Base-by-base conservation (phyloP, 2,797 vertebrate species). In the Cirrhinus mrigala region DNA sequence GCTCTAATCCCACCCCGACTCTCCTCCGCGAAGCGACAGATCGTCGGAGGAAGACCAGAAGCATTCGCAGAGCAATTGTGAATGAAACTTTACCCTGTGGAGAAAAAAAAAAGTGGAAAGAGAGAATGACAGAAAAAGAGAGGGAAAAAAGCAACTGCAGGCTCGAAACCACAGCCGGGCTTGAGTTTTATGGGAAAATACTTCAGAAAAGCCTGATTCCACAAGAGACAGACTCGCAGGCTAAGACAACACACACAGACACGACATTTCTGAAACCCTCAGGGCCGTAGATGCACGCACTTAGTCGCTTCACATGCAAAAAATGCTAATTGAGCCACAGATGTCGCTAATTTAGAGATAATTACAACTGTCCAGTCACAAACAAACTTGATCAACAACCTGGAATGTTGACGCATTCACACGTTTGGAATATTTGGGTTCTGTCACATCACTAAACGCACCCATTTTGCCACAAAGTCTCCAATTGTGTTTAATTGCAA, bases 111-210 rank as follows among this genome's bases (percentile, higher is more conserved):
- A 64, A 89, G 58, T 8, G 48, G 75, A 85, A 62, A 70, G 75
- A 75, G 46, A 83, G 83, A 83, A 85, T 60, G 81, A 70, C 58
- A 83, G 33, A 83, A 52, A 87, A 71, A 84, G 27, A 80, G 37
- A 69, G 46, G 80, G 40, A 83, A 50, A 83, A 73, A 37, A 73
- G 56, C 81, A 87, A 84, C 69, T 66, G 60, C 87, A 81, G 68
- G 71, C 83, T 84, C 71, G 18, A 79, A 86, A 91, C 91, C 92
- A 87, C 90, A 91, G 71, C 14, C 89, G 50, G 48, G 90, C 73
- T 89, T 86, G 81, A 88, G 86, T 89, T 91, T 92, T 90, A 91
- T 91, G 90, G 90, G 91, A 91, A 92, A 91, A 89, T 91, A 88
- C 90, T 92, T 91, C 83, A 87, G 66, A 82, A 83, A 89, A 84